A percentile compares a stretch with the other conserved stretches of the same genome.
These are phyloP conservation scores for Hipparchia sbordonii DNA, from an alignment of 2,888 invertebrate genomes.

Conservation along the genomic window DNA sequence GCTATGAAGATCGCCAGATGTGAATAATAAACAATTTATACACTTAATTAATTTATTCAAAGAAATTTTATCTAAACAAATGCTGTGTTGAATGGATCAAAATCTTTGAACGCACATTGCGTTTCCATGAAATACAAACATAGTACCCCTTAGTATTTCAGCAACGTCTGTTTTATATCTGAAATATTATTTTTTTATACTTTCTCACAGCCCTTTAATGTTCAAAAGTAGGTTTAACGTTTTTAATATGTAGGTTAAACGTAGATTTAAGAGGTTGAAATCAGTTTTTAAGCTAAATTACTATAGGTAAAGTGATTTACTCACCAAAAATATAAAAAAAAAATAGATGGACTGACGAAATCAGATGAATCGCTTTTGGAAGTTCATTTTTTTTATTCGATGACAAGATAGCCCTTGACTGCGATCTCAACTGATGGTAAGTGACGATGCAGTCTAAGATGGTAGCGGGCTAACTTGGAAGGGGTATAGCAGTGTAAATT, in stretches of 20 bases:
- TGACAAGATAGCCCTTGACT: no score
- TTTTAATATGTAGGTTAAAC: not conserved
- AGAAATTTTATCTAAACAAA: conserved; percentile 25
- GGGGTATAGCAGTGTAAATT: no score
- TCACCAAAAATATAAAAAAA: no score
- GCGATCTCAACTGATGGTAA: no score
- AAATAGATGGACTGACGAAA: no score
- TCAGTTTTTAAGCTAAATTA: no score
- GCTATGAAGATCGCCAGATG: not conserved
- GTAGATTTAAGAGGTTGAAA: no score
- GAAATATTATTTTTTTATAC: not conserved
- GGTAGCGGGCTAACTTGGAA: no score
- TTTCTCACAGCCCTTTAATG: not conserved
- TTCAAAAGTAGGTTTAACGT: not conserved
- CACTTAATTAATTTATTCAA: conserved; percentile 7
- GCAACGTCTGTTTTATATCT: conserved; percentile 18
- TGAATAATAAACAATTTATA: conserved; percentile 11
- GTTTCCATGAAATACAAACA: conserved; percentile 22
- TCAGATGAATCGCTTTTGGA: no score
- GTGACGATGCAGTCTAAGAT: no score
- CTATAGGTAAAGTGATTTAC: no score
- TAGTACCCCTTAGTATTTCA: not conserved
- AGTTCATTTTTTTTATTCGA: no score
- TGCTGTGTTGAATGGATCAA: conserved; percentile 24
- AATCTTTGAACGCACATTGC: conserved; percentile 18